phyloP scores from a whole-genome alignment of 1,140 invertebrate species.

The Trigoniulus corallinus region DNA sequence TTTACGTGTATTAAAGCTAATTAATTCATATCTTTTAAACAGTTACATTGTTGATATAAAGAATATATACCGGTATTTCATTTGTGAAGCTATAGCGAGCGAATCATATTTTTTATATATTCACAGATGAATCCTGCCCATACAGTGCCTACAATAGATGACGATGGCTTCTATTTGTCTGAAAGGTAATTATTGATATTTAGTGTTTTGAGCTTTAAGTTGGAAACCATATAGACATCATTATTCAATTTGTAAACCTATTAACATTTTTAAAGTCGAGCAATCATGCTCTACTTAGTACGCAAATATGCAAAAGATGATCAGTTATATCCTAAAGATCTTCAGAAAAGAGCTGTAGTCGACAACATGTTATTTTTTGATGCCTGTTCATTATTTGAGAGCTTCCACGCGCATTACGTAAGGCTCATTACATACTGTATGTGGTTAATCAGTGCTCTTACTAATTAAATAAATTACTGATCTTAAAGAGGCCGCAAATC shows the following conservation, averaged over 20 bases:
- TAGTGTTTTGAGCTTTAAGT: not conserved
- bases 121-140: conserved; percentile 16
- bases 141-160: conserved; percentile 15
- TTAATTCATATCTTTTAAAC: too few relatives aligned
- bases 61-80: not conserved
- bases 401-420: not conserved
- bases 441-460: too few relatives aligned
- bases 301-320: conserved; percentile 51
- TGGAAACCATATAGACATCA: too few relatives aligned
- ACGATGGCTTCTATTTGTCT: conserved; percentile 16
- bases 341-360: conserved; percentile 45
- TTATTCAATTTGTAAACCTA: not conserved
- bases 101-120: not conserved
- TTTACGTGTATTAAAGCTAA: not conserved
- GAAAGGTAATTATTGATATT: too few relatives aligned
- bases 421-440: not conserved
- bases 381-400: conserved; percentile 37
- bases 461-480: too few relatives aligned
- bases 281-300: conserved; percentile 49
- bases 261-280: conserved; percentile 30
- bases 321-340: conserved; percentile 47
- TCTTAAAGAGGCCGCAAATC: not conserved
- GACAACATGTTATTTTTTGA: conserved; percentile 59
- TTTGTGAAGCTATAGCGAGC: not conserved
- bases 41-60: too few relatives aligned